Base-by-base conservation (phyloP, 1,140 invertebrate species). In the Propsilocerus akamusi region DNA sequence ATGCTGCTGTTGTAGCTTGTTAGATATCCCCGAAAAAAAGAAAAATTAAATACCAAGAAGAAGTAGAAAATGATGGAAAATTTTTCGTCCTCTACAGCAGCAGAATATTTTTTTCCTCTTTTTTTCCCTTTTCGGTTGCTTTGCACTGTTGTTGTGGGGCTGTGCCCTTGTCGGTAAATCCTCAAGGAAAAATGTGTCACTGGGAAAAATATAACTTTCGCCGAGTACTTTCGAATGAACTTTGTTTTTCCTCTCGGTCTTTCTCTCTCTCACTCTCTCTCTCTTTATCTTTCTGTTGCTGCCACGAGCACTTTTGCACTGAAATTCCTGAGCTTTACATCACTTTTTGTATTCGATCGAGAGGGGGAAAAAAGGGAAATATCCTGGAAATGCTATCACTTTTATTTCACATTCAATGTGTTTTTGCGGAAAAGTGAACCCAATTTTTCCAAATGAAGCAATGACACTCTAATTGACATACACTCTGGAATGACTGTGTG, bases 111-210 rank as follows among this genome's bases (percentile, higher is more conserved):
- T 17, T 20, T 41, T 17, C 10, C 28, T 30, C 28, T 30, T 30
- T n/a, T 30, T n/a, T 30, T 8, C n/a, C 10, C 28, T 30, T 11
- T 30, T n/a, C n/a, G 28, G 10, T 11, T n/a, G 28, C 10, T 41
- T 14, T 41, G 22, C 17, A 41, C 34, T 41, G 34, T 41, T 41
- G 34, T 41, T 41, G 34, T 41, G 34, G 34, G 34, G 34, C 34
- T 41, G 34, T 41, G 34, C 34, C 34, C 34, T 41, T 41, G 34
- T 41, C 34, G 34, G 32, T 41, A 41, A n/a, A 41, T 41, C 34
- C 34, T 41, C 34, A 41, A 41, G 34, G 34, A 41, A 41, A 41
- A 41, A 41, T 41, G 14, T 41, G 34, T 41, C 34, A 41, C 14
- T 41, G 34, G 22, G 34, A 41, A 17, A 41, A 17, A 41, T 20